A percentile compares a stretch with the other conserved stretches of the same genome.
phyloP scores from a whole-genome alignment of 2,113 vertebrate genomes.

The Excalfactoria chinensis region DNA sequence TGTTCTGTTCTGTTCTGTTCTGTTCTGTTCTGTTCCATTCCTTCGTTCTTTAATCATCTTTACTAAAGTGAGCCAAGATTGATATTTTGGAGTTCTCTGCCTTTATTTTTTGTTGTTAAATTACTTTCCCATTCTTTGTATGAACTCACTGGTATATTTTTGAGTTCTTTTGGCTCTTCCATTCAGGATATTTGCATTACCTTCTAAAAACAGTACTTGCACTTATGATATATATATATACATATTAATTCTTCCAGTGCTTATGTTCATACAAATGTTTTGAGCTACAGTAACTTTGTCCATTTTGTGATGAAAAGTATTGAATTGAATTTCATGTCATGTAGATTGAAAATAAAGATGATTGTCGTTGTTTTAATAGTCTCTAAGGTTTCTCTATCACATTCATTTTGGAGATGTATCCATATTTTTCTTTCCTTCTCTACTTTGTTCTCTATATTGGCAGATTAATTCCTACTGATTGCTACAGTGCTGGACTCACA shows the following conservation, averaged over 20 bases:
- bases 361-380: background rate
- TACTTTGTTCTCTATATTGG: background rate
- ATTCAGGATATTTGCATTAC: background rate
- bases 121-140: background rate
- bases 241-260: background rate
- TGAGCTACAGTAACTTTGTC: background rate
- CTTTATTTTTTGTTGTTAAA: background rate
- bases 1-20: too few relatives aligned
- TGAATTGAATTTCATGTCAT: background rate
- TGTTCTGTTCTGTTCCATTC: background rate
- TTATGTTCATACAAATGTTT: background rate
- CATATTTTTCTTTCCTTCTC: background rate
- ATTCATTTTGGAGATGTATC: background rate
- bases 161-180: background rate
- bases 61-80: background rate
- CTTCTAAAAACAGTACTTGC: background rate
- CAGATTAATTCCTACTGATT: background rate
- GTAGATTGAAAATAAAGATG: background rate
- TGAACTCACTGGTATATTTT: background rate
- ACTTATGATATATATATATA: background rate
- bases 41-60: background rate
- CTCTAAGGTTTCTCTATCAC: background rate
- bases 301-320: background rate
- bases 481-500: fast-evolving
- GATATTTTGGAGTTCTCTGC: background rate